phyloP scores from a whole-genome alignment of 2,888 invertebrate species.

The Drosophila koepferae region DNA sequence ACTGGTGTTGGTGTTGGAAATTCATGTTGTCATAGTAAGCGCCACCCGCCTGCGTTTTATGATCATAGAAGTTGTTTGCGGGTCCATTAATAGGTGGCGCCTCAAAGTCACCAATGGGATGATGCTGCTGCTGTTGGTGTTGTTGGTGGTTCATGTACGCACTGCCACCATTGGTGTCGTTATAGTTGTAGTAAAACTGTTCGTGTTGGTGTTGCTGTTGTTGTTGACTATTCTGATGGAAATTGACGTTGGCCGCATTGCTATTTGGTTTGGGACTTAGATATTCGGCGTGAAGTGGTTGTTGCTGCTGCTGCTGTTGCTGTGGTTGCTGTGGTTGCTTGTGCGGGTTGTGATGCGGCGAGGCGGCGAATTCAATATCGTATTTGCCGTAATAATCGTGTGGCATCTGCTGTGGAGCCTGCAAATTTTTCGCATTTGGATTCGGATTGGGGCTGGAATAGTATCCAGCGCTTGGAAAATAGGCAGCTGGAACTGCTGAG shows the following conservation, averaged over 20 bases:
- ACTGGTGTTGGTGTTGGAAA: slow-evolving; percentile 73
- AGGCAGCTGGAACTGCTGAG: slow-evolving; percentile 60
- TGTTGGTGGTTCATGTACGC: slow-evolving; percentile 75
- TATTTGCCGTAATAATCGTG: slow-evolving; percentile 85
- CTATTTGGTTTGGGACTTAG: slow-evolving; percentile 79
- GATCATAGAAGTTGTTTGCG: slow-evolving; percentile 79
- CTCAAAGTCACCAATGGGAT: slow-evolving; percentile 81
- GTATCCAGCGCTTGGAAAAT: slow-evolving; percentile 81
- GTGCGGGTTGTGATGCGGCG: slow-evolving; percentile 65
- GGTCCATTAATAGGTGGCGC: slow-evolving; percentile 77
- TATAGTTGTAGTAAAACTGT: slow-evolving; percentile 83
- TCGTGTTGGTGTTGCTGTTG: slow-evolving; percentile 75
- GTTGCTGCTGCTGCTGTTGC: slow-evolving; percentile 36
- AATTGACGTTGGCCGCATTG: slow-evolving; percentile 55
- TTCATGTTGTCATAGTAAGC: slow-evolving; percentile 83
- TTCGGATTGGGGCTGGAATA: slow-evolving; percentile 76
- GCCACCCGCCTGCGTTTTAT: slow-evolving; percentile 74
- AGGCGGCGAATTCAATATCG: slow-evolving; percentile 81
- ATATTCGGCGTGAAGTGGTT: slow-evolving; percentile 75
- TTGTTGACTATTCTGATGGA: slow-evolving; percentile 77
- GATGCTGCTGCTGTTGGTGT: slow-evolving; percentile 71
- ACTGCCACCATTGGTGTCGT: slow-evolving; percentile 72
- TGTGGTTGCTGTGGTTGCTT: slow-evolving; percentile 46
- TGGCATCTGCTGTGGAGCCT: slow-evolving; percentile 66
- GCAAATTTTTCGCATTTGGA: slow-evolving; percentile 49